Evolutionary conservation across 1,140 invertebrate species (phyloP), one percentile per base, ranked within the genome.

Genomic region (Lepidotrigona ventralis): DNA sequence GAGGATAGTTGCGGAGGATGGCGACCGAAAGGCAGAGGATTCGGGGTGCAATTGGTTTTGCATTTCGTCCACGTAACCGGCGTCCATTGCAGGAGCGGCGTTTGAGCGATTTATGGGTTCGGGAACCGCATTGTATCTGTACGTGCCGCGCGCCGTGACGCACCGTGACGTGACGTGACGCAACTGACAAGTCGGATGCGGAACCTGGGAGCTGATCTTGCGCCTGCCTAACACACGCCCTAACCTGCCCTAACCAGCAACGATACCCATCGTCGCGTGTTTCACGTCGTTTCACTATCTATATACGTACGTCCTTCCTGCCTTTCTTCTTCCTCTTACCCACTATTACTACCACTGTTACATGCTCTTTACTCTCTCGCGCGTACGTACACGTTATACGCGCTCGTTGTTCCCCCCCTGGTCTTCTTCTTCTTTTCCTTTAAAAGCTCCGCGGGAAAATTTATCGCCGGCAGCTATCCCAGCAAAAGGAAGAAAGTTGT

Each of bases 81-180:
- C 81, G 84, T 79, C 88, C 78, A 86, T 86, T 72, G 86, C 85
- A 75, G 85, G 87, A 84, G 83, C 80, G 54, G 79, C 81, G 87
- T 90, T 90, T 86, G 91, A 92, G 76, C 79, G 91, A 94, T 94
- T 93, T 94, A 94, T 93, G 90, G 81, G 72, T 82, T 63, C 79
- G 74, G 87, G 88, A 80, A 86, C 84, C 88, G 84, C 88, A 92
- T 91, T 91, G 91, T 92, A 88, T 91, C 85, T 72, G 85, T 86
- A 78, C 81, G 84, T 87, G 80, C 79, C 83, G 83, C 79, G 87
- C 90, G 51, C 69, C 63, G 63, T 64, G 63, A 64, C 63, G 63
- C 26, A 29, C n/a, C 63, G 60, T 26, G 60, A 26, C 63, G 63
- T 64, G 63, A 64, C 63, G 63, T 29, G 63, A 64, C 63, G 63